Evolutionary conservation across 1,140 invertebrate genomes (phyloP), one percentile per base, ranked within the genome.

Genomic region (Caenorhabditis remanei): DNA sequence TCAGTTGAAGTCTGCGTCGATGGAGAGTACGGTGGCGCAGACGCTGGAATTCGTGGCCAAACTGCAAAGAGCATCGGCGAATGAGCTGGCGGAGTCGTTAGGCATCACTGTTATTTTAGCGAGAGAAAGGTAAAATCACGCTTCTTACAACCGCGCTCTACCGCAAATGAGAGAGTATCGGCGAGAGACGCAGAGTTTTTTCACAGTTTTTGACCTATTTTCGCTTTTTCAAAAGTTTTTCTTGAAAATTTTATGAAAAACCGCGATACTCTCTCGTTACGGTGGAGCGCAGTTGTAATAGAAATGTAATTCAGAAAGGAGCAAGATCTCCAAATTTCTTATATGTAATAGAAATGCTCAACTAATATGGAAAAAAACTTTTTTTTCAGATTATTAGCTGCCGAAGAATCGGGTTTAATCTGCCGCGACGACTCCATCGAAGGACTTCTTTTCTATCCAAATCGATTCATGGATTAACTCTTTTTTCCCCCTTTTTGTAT

Each of bases 361-460:
- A n/a, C n/a, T n/a, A n/a, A n/a, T n/a, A n/a, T n/a, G n/a, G n/a
- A n/a, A n/a, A n/a, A n/a, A n/a, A n/a, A n/a, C n/a, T n/a, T n/a
- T n/a, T n/a, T n/a, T 92, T 92, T 71, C 90, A 93, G 93, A 84
- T 90, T 93, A 79, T 88, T 93, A 83, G 85, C 92, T 32, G 92
- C 93, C 83, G 93, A 93, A 88, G 92, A 91, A 86, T 88, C 90
- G 71, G 93, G 93, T 24, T 90, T 92, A 61, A 86, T 93, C 0
- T 94, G 93, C 88, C 86, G 93, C 85, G 93, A 94, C 90, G 93
- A 94, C 84, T 91, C 91, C 13, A 91, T 93, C 8, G 93, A 93
- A 91, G 93, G 93, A 84, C 89, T 93, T 11, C 83, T 90, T 82
- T 94, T 93, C 90, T 94, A 92, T 89, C 92, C 92, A 19, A 94